phyloP scores from a whole-genome alignment of 2,113 vertebrate species.

The Apistogramma diplotaenia region DNA sequence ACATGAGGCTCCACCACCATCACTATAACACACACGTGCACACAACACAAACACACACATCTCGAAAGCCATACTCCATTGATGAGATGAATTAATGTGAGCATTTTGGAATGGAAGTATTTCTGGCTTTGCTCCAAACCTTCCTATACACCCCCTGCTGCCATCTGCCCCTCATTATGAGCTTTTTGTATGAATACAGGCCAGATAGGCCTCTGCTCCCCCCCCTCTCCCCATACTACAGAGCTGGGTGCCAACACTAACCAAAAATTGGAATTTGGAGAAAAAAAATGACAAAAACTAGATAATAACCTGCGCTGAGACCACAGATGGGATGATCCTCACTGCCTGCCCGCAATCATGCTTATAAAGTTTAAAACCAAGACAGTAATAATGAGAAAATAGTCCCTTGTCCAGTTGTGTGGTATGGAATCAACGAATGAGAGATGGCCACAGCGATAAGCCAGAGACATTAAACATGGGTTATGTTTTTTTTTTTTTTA shows the following conservation, averaged over 20 bases:
- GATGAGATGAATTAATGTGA: constrained; percentile 59
- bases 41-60: constrained; percentile 4
- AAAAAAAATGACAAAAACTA: not conserved
- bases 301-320: constrained; percentile 7
- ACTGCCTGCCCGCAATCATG: constrained; percentile 31
- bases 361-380: constrained; percentile 30
- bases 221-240: not conserved
- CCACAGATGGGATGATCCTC: constrained; percentile 10
- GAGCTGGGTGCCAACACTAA: constrained; percentile 7
- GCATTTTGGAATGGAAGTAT: constrained; percentile 62
- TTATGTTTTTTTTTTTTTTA: too few relatives aligned
- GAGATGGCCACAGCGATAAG: constrained; percentile 52
- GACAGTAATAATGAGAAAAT: constrained; percentile 46
- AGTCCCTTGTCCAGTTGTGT: constrained; percentile 18
- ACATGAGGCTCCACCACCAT: not conserved
- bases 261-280: not conserved
- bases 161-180: constrained; percentile 70
- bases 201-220: constrained; percentile 35
- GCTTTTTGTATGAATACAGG: constrained; percentile 52
- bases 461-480: constrained; percentile 46
- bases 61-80: constrained; percentile 48
- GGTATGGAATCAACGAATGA: constrained; percentile 26
- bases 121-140: constrained; percentile 53
- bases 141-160: constrained; percentile 24
- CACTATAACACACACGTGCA: not conserved